Base-by-base conservation (phyloP, 2,797 vertebrate species). In the Crotalus adamanteus region DNA sequence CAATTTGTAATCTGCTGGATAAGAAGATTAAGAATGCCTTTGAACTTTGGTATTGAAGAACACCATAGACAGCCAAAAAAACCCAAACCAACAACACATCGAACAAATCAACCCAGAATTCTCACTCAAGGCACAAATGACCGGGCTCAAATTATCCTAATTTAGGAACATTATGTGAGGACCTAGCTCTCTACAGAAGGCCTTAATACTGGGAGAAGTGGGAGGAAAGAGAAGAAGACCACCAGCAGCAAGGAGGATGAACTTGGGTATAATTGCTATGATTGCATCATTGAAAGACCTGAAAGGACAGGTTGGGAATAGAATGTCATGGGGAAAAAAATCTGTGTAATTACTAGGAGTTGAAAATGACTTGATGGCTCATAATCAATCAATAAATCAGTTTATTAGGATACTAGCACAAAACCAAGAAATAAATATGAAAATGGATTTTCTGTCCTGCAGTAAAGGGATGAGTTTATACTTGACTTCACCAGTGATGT, bases 41-140 rank as follows among this genome's bases (percentile, higher is more conserved):
- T 78, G 69, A 78, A 78, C 31, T 78, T 78, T 78, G 73, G 18
- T 78, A 18, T 78, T 78, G 73, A 42, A 78, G 73, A 78, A 78
- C 18, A 18, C 31, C 7, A 42, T 78, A 18, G 18, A 18, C 31
- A 42, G 56, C 31, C 18, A 20, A 42, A 42, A 42, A 65, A 59
- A 20, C 28, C 13, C 65, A 69, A 78, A 42, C 69, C 18, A 37
- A 42, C 42, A 37, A 18, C 31, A 42, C 31, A 78, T 42, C 0
- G 3, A 78, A 42, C 73, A 78, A 78, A 78, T 42, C 37, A 42
- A 78, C 14, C 16, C 56, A 22, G 73, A 78, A 78, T 78, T 78
- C 37, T 78, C 37, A 78, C 7, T 22, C 18, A 7, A 78, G 73
- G 73, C 73, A 42, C 73, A 42, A 22, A 78, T 42, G 73, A 9